Conservation (phyloP, 2,113 vertebrate species). For the Acanthochromis polyacanthus region DNA sequence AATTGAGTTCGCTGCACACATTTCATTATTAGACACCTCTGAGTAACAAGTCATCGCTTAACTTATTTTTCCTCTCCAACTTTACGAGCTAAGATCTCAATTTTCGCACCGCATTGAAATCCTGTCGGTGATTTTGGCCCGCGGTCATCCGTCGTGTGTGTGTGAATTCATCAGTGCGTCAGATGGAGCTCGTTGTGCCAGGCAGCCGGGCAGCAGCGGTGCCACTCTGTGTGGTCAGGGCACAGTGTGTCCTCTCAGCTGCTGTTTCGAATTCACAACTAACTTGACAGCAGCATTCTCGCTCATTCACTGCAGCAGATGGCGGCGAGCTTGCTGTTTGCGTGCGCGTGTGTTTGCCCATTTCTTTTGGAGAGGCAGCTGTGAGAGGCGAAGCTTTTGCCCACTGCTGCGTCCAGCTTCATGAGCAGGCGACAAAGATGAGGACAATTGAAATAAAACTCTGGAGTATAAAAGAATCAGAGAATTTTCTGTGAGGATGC, state of each 20-base stretch:
- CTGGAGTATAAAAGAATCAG: slow-evolving; percentile 33
- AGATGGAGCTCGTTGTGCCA: slow-evolving; percentile 69
- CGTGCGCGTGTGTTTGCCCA: slow-evolving; percentile 42
- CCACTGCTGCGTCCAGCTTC: slow-evolving; percentile 50
- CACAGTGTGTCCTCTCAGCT: slow-evolving; percentile 75
- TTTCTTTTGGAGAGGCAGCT: slow-evolving; percentile 73
- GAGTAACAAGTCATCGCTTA: slow-evolving; percentile 6
- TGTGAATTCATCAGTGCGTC: slow-evolving; percentile 60
- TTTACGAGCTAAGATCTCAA: slow-evolving; percentile 25
- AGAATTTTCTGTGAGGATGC: slow-evolving; percentile 13
- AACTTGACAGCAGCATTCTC: slow-evolving; percentile 69
- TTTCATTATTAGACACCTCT: slow-evolving; percentile 5
- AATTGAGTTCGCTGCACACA: not conserved
- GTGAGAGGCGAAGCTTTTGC: slow-evolving; percentile 55
- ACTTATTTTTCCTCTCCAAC: not conserved
- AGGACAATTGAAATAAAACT: slow-evolving; percentile 46
- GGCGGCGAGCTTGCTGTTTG: slow-evolving; percentile 47
- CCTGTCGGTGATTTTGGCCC: slow-evolving; percentile 27
- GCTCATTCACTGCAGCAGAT: slow-evolving; percentile 71
- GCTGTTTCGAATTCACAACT: slow-evolving; percentile 73
- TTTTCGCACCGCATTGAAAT: slow-evolving; percentile 40
- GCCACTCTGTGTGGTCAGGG: slow-evolving; percentile 74
- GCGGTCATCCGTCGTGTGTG: not conserved
- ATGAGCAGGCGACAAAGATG: slow-evolving; percentile 35
- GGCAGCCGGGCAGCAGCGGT: slow-evolving; percentile 64